Evolutionary conservation across 1,140 invertebrate species (phyloP), one percentile per base, ranked within the genome.

Genomic region (Bombus cullumanus): DNA sequence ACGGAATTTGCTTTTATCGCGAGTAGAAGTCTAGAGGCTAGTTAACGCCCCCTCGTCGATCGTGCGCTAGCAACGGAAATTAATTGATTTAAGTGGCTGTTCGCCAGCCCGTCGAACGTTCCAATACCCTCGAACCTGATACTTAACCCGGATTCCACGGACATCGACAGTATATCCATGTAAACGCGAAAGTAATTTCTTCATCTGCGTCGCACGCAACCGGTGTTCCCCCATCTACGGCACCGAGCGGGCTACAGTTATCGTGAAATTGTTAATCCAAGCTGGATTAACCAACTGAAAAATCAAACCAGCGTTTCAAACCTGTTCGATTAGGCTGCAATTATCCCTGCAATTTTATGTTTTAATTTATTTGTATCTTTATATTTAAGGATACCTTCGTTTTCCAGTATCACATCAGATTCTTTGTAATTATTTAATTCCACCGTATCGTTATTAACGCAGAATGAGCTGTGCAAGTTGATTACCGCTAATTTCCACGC

Each of bases 1-100:
- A 77, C 68, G 81, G 81, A 83, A 80, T 85, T 80, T 68, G 66
- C 53, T 37, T 80, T 80, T 85, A 85, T 85, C 83, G 83, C 15
- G 18, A 64, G 39, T 25, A 15, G 25, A 47, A 31, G 81, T 53
- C 37, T 80, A 43, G 31, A 15, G 68, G 25, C 74, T 84, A 79
- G 83, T 84, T 79, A 84, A 84, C 83, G 83, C 76, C 75, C 68
- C 39, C 64, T 76, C 53, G 47, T 41, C 39, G 47, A 37, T 53
- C 43, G 66, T 5, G 74, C 12, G 18, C 31, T 64, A 41, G 43
- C n/a, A 71, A 47, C 53, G 66, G 66, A 62, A 59, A 84, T 85
- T 85, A 85, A 85, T 85, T 72, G 76, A 85, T 80, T 80, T 79
- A 71, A 80, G 76, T 73, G 83, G 83, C 22, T 8, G 81, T 64